These are phyloP conservation scores for Acleris holmiana DNA, from an alignment of 2,888 invertebrate genomes.

Conservation along the genomic window DNA sequence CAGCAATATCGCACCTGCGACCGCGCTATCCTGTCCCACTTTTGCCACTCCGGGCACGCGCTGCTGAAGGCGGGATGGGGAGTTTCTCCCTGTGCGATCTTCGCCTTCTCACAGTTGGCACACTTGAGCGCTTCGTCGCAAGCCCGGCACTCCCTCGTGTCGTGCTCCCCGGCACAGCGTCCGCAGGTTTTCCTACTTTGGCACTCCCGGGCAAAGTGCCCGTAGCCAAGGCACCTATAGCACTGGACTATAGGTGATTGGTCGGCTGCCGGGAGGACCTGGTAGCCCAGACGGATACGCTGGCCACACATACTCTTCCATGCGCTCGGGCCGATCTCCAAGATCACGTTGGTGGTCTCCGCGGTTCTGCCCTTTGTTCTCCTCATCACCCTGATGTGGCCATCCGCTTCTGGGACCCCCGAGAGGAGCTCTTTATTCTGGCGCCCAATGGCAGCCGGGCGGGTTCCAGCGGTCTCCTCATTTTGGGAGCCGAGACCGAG, in stretches of 20 bases:
- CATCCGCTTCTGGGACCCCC: not conserved
- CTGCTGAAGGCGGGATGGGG: too few species aligned
- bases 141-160: not conserved
- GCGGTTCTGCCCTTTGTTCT: not conserved
- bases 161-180: too few species aligned
- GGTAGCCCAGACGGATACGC: too few species aligned
- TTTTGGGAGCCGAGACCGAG: not conserved
- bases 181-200: too few species aligned
- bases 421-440: not conserved
- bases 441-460: not conserved
- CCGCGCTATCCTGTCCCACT: not conserved
- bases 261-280: too few species aligned
- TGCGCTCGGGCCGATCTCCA: not conserved
- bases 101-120: too few species aligned
- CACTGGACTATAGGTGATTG: too few species aligned
- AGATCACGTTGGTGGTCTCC: not conserved
- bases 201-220: too few species aligned
- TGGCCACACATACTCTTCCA: not conserved
- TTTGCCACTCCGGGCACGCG: too few species aligned
- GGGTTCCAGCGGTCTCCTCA: not conserved
- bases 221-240: too few species aligned
- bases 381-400: not conserved
- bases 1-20: not conserved
- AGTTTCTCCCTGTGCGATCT: not conserved
- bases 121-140: too few species aligned